Conservation (phyloP, 2,888 invertebrate genomes). For the Xestia ashworthii region DNA sequence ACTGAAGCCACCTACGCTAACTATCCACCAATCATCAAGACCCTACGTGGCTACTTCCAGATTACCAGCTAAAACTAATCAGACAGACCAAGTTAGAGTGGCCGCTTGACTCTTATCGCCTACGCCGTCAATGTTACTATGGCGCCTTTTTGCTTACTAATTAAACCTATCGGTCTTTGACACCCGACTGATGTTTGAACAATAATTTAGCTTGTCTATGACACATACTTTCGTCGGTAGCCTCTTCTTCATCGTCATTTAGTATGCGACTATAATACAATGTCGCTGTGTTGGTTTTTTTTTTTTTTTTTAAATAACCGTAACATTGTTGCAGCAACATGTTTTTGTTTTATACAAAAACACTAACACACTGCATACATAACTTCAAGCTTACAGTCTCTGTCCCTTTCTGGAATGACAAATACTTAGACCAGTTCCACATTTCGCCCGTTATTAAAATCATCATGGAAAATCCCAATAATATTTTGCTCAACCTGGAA, state of each 20-base stretch:
- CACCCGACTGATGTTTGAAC: constrained; percentile 79
- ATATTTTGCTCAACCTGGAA: background rate
- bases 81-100: constrained; percentile 69
- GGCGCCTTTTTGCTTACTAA: constrained; percentile 86
- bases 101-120: constrained; percentile 77
- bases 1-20: constrained; percentile 82
- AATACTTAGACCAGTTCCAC: too few relatives aligned
- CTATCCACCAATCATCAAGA: constrained; percentile 71
- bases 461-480: background rate
- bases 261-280: background rate
- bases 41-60: constrained; percentile 62
- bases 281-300: background rate
- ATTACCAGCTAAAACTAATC: constrained; percentile 64
- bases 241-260: constrained; percentile 50
- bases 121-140: constrained; percentile 76
- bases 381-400: background rate
- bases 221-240: constrained; percentile 65
- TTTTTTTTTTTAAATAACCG: background rate
- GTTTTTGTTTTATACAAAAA: background rate
- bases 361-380: background rate
- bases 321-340: background rate
- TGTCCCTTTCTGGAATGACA: background rate
- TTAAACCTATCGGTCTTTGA: constrained; percentile 89
- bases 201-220: constrained; percentile 75
- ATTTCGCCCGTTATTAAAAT: background rate